phyloP scores from a whole-genome alignment of 2,113 vertebrate species.

The Pagrus major region DNA sequence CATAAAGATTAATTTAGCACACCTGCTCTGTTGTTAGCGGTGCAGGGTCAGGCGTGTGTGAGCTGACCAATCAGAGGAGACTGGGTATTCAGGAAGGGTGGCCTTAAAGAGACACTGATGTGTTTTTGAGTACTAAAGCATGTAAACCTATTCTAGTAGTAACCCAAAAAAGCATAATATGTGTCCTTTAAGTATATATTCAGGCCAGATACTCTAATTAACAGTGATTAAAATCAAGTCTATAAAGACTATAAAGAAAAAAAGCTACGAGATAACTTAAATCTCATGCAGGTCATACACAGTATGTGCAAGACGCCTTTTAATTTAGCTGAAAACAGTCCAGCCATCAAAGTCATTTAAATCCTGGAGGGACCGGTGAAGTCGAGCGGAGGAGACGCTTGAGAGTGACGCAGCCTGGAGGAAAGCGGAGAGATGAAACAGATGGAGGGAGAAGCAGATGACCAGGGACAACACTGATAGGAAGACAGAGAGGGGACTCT shows the following conservation, averaged over 20 bases:
- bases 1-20: no score
- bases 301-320: neutral
- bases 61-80: no score
- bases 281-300: neutral
- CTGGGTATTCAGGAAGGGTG: no score
- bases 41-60: no score
- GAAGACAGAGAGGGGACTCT: neutral
- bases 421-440: slow-evolving; percentile 31
- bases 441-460: slow-evolving; percentile 37
- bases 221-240: neutral
- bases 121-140: no score
- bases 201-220: neutral
- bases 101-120: no score
- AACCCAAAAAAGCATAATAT: no score
- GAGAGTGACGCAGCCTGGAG: slow-evolving; percentile 31
- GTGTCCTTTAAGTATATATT: neutral
- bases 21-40: no score
- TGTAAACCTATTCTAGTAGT: no score
- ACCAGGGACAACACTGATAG: slow-evolving; percentile 1
- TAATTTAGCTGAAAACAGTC: slow-evolving; percentile 25
- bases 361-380: slow-evolving; percentile 25
- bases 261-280: neutral
- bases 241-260: neutral
- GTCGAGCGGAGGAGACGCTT: slow-evolving; percentile 12
- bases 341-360: slow-evolving; percentile 25